Evolutionary conservation across 1,140 invertebrate genomes (phyloP).

Genomic region (Charaxes varanes): DNA sequence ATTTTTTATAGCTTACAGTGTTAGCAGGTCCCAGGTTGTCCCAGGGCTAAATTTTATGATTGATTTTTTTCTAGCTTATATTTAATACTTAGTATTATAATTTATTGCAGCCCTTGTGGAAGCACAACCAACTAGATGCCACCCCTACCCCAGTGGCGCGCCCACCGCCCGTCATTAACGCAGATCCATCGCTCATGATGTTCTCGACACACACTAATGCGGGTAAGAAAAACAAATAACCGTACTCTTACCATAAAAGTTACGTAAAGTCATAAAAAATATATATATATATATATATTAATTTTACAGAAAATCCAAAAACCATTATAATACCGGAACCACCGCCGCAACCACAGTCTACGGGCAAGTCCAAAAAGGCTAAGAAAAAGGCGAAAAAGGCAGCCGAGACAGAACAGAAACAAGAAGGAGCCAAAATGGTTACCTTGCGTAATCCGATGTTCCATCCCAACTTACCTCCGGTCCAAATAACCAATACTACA

Average conservation of each 20-base stretch:
- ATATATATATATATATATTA: neutral
- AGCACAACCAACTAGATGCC: slow-evolving; percentile 37
- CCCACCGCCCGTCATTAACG: slow-evolving; percentile 61
- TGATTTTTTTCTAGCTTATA: too few relatives aligned
- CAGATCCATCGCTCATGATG: slow-evolving; percentile 49
- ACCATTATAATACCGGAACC: slow-evolving; percentile 43
- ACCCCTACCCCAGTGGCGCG: slow-evolving; percentile 48
- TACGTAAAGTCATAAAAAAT: too few relatives aligned
- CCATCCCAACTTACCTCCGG: slow-evolving; percentile 67
- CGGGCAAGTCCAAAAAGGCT: slow-evolving; percentile 56
- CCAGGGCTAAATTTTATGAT: too few relatives aligned
- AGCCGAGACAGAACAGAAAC: slow-evolving; percentile 29
- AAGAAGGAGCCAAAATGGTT: slow-evolving; percentile 79
- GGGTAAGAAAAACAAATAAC: neutral
- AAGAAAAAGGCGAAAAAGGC: slow-evolving; percentile 66
- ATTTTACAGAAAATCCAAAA: slow-evolving; percentile 51
- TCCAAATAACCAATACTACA: slow-evolving; percentile 60
- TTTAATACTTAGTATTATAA: too few relatives aligned
- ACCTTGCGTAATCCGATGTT: slow-evolving; percentile 85
- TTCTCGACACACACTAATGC: slow-evolving; percentile 24
- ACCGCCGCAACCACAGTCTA: slow-evolving; percentile 17
- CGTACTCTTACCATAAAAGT: too few relatives aligned
- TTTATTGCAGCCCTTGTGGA: slow-evolving; percentile 48
- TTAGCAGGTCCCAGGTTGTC: too few relatives aligned
- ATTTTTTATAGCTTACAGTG: too few relatives aligned